These are phyloP conservation scores for Mechanitis messenoides DNA, from an alignment of 2,888 invertebrate genomes.

Conservation along the genomic window DNA sequence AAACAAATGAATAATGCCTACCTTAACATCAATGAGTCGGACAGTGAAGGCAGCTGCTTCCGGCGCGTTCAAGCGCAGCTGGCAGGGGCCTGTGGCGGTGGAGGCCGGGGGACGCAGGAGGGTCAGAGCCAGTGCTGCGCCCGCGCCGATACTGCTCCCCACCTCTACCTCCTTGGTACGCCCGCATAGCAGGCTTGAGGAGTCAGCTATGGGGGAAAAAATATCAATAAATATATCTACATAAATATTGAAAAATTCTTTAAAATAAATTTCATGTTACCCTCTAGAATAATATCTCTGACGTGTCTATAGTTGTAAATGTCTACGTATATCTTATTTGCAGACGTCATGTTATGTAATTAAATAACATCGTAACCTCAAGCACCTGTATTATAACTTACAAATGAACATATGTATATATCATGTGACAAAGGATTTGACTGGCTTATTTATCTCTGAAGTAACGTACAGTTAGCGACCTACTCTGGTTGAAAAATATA, in stretches of 20 bases:
- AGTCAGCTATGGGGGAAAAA: conserved; percentile 43
- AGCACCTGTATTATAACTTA: no score
- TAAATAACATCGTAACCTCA: no score
- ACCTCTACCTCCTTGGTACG: conserved; percentile 64
- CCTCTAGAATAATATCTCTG: no score
- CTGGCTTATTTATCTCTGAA: no score
- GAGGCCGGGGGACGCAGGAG: conserved; percentile 48
- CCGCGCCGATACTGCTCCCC: conserved; percentile 53
- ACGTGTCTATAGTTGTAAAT: neutral
- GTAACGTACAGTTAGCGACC: no score
- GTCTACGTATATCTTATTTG: neutral
- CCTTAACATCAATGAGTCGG: conserved; percentile 71
- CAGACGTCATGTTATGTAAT: no score
- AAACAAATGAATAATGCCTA: conserved; percentile 30
- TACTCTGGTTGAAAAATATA: no score
- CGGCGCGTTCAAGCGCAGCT: conserved; percentile 60
- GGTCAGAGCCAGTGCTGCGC: conserved; percentile 63
- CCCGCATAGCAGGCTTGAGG: conserved; percentile 69
- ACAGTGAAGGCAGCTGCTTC: conserved; percentile 66
- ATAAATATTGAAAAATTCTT: no score
- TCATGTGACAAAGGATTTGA: no score
- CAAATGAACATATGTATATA: no score
- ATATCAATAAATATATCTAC: neutral
- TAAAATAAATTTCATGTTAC: no score
- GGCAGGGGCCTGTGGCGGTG: conserved; percentile 48